phyloP scores from a whole-genome alignment of 2,888 invertebrate genomes.

The Perithous albicinctus region DNA sequence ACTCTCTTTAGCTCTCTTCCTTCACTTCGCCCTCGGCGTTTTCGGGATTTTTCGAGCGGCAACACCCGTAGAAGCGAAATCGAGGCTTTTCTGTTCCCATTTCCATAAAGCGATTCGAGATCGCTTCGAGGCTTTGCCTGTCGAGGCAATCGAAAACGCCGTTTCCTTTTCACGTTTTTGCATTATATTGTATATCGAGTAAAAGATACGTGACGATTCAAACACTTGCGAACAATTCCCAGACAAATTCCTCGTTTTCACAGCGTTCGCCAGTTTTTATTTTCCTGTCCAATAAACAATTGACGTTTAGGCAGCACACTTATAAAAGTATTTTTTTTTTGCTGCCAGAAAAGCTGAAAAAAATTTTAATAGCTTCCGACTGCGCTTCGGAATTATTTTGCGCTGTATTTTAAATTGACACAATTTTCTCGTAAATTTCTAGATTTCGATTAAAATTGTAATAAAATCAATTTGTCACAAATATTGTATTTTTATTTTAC shows the following conservation, averaged over 20 bases:
- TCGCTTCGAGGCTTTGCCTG: constrained; percentile 36
- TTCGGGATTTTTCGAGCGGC: constrained; percentile 31
- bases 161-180: constrained; percentile 22
- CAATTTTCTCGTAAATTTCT: too few species aligned
- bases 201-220: background rate
- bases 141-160: constrained; percentile 17
- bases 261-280: background rate
- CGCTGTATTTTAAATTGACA: too few species aligned
- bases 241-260: background rate
- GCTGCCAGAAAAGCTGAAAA: too few species aligned
- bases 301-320: too few species aligned
- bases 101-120: constrained; percentile 59
- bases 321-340: too few species aligned
- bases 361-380: too few species aligned
- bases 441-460: too few species aligned
- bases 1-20: background rate
- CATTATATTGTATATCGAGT: constrained; percentile 23
- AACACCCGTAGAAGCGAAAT: constrained; percentile 37
- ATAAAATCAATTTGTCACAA: too few species aligned
- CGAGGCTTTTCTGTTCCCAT: constrained; percentile 45
- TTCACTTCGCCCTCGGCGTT: constrained; percentile 6
- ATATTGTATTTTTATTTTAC: too few species aligned
- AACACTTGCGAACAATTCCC: constrained; percentile 8
- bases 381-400: too few species aligned
- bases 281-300: background rate